These are phyloP conservation scores for Ancistrus triradiatus DNA, from an alignment of 2,113 vertebrate species.

Conservation along the genomic window DNA sequence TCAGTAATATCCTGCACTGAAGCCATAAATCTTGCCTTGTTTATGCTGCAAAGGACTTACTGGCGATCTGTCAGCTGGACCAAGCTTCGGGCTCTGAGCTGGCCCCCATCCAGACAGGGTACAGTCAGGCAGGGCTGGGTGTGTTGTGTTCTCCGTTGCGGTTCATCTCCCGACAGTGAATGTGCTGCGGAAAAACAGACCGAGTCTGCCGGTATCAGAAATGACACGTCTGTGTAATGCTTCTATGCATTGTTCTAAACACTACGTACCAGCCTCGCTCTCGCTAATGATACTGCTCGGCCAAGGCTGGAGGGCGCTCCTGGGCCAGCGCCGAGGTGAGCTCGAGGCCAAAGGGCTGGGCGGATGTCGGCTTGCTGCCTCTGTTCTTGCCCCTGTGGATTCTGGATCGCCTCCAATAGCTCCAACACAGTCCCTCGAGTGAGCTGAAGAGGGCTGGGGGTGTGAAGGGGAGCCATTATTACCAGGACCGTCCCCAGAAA, in stretches of 20 bases:
- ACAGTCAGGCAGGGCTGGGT: not conserved
- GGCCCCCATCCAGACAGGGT: conserved; percentile 33
- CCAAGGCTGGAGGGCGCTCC: conserved; percentile 40
- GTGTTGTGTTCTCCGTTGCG: no score
- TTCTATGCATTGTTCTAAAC: not conserved
- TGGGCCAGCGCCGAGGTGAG: conserved; percentile 51
- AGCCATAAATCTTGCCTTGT: conserved; percentile 37
- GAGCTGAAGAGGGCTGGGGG: conserved; percentile 5
- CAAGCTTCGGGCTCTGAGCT: conserved; percentile 12
- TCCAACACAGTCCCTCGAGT: not conserved
- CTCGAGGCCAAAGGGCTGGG: conserved; percentile 26
- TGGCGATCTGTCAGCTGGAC: conserved; percentile 54
- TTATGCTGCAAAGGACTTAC: conserved; percentile 66
- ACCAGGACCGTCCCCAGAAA: conserved; percentile 8
- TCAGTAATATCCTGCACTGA: no score
- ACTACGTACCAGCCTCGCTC: conserved; percentile 54
- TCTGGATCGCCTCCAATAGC: conserved; percentile 10
- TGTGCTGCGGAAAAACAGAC: conserved; percentile 45
- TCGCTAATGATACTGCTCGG: conserved; percentile 49
- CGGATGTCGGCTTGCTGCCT: conserved; percentile 1
- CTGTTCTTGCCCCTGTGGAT: conserved; percentile 7
- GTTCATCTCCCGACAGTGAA: conserved; percentile 29
- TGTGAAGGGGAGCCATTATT: conserved; percentile 1
- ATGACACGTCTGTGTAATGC: no score
- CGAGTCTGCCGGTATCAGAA: no score